phyloP scores from a whole-genome alignment of 2,113 vertebrate species.

The Apaloderma vittatum region DNA sequence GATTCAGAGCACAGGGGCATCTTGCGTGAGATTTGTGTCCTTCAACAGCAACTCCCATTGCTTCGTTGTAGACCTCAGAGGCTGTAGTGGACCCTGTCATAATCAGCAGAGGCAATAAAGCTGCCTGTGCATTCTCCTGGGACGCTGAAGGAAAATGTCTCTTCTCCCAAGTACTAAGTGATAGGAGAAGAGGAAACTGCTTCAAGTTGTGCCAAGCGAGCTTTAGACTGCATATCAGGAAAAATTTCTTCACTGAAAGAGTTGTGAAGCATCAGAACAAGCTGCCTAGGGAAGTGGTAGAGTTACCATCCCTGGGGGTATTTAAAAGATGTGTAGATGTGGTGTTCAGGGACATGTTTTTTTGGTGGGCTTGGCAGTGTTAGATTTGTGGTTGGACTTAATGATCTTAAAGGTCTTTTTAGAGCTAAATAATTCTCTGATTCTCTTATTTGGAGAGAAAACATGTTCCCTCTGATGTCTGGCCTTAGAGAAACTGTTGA shows the following conservation, averaged over 20 bases:
- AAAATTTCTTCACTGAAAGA: background rate
- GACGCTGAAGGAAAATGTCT: background rate
- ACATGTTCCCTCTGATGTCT: accelerated
- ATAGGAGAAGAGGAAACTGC: accelerated
- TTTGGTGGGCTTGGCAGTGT: background rate
- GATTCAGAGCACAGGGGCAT: background rate
- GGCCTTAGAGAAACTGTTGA: background rate
- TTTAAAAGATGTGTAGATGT: accelerated
- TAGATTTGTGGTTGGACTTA: background rate
- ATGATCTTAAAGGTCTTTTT: background rate
- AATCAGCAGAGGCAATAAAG: background rate
- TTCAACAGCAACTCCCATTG: background rate
- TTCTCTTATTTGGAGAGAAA: background rate
- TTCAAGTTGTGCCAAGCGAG: background rate
- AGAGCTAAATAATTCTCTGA: background rate
- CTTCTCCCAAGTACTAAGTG: background rate
- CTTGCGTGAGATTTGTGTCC: background rate
- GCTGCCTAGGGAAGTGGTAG: background rate
- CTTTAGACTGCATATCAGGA: background rate
- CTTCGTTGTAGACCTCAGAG: background rate
- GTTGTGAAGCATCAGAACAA: accelerated
- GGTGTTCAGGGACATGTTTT: accelerated
- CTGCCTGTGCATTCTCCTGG: background rate
- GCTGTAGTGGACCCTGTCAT: accelerated
- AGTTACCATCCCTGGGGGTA: background rate